Evolutionary conservation across 2,113 vertebrate species (phyloP).

Genomic region (Rhodinocichla rosea): DNA sequence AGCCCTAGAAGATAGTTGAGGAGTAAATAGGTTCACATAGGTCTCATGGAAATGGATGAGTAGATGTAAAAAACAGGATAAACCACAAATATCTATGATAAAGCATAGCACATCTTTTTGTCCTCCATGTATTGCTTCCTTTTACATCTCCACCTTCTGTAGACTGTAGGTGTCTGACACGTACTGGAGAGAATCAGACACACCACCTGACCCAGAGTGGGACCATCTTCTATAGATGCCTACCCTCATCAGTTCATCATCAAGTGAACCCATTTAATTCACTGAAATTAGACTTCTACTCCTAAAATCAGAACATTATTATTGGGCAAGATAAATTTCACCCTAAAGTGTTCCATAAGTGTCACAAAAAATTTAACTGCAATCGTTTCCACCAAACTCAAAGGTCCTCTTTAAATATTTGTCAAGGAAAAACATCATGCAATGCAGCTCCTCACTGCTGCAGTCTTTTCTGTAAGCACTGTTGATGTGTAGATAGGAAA

Average conservation of each 20-base stretch:
- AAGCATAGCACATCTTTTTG: background rate
- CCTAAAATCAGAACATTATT: background rate
- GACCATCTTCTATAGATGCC: background rate
- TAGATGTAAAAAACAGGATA: background rate
- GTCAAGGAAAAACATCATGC: background rate
- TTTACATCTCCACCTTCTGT: background rate
- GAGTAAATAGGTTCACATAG: background rate
- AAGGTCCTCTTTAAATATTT: background rate
- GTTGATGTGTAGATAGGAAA: background rate
- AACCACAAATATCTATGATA: background rate
- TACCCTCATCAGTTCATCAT: background rate
- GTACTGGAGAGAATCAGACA: background rate
- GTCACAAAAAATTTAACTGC: background rate
- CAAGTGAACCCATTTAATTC: background rate
- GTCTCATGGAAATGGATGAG: background rate
- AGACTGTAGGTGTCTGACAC: background rate
- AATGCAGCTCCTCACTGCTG: background rate
- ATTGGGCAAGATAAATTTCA: background rate
- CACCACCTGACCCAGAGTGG: too few species aligned
- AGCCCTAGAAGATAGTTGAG: background rate
- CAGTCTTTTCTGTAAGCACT: background rate
- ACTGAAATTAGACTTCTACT: background rate
- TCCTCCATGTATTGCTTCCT: background rate
- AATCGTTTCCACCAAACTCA: background rate
- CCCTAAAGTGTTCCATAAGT: background rate